Evolutionary conservation across 2,113 vertebrate genomes (phyloP), one percentile per base, ranked within the genome.

Genomic region (Apeltes quadracus): DNA sequence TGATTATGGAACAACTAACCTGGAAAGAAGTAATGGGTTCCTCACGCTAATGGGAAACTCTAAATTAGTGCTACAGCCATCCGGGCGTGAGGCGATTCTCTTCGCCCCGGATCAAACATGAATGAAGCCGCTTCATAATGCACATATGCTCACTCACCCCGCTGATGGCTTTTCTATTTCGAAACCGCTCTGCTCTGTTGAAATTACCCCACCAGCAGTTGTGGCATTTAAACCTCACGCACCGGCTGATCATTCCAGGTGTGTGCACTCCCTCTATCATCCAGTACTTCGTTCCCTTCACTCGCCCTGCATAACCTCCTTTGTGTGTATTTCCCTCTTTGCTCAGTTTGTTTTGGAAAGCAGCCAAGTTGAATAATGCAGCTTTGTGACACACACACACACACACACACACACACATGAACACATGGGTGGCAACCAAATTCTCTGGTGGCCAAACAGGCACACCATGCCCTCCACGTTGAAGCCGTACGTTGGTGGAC

Each of bases 1-100:
- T 25, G 54, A 72, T 86, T 82, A 84, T 67, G 75, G 61, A 89
- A 86, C 79, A 88, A 85, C 79, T 81, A 84, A 85, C 79, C 82
- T 82, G 79, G 75, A 76, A 79, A 81, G 36, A 88, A 77, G 72
- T 73, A 86, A 91, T 89, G 62, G 43, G 61, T 72, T 85, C 84
- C 71, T 72, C 43, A 84, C 87, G 83, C 77, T 84, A 90, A 91
- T 90, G 78, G 79, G 70, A 65, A 38, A 62, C 27, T 59, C 34
- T 82, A 74, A 90, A 87, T 87, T 81, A 84, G 74, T 20, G 59
- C 58, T 59, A 57, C 43, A 78, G 69, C 75, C 75, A 82, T 22
- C 65, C 78, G 71, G 56, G 70, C 76, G 20, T 87, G 76, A 85
- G 85, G 72, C 76, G 70, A 73, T 83, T 86, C 65, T 83, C 74